Evolutionary conservation across 2,888 invertebrate species (phyloP), one percentile per base, ranked within the genome.

Genomic region (Lissocephala sabroskyi): DNA sequence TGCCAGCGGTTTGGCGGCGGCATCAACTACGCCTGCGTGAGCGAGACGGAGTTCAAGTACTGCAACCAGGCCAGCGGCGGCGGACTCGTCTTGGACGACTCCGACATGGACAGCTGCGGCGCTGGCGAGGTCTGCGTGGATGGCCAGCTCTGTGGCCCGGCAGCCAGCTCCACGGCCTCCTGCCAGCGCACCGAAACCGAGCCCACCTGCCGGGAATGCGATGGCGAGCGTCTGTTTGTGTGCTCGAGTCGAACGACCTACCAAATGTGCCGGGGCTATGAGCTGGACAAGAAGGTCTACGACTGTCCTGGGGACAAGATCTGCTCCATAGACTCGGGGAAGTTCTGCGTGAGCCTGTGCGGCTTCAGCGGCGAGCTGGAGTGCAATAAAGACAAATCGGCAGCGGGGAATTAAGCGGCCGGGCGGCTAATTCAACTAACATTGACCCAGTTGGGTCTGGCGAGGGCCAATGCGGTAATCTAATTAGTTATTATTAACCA

Each of bases 211-310:
- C 51, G 53, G 3, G n/a, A 44, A 7, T 65, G 62, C 32, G 39
- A 52, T 11, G 52, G 19, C 7, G n/a, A 4, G 0, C 55, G 55
- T 30, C 32, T 56, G 11, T 66, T 66, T 48, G 40, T 56, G 10
- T 66, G 66, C 28, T 58, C 53, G 7, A 59, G 58, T 39, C 53
- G 59, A 18, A 59, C 49, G 4, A 30, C 30, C n/a, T 65, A 45
- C 32, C 55, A 35, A 1, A 51, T 52, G 33, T 66, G 66, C 18
- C 14, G 61, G 33, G 52, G 51, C 3, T 18, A 14, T 2, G 5
- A 13, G 0, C 13, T 49, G 19, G 47, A 49, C 0, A 13, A 11
- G 1, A 37, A 32, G 5, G 36, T 13, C 2, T 52, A 41, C n/a
- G 36, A 5, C 5, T 67, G 66, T 35, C 56, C 61, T 0, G 9